A percentile compares a stretch with the other conserved stretches of the same genome.
These are phyloP conservation scores for Rhaphigaster nebulosa DNA, from an alignment of 2,888 invertebrate genomes.

Conservation along the genomic window DNA sequence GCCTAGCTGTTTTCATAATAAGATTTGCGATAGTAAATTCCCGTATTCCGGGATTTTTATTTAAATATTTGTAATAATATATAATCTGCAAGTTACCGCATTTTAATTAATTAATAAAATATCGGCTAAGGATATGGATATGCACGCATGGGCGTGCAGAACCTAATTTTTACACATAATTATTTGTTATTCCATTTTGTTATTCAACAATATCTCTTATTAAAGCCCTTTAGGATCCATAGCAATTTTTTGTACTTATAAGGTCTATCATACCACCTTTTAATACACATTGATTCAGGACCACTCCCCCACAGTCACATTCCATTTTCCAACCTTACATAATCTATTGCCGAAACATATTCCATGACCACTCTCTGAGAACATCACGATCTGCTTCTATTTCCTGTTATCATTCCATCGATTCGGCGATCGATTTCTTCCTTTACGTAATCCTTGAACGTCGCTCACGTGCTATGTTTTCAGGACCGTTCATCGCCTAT, in stretches of 20 bases:
- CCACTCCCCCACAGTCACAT: background rate
- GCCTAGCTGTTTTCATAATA: background rate
- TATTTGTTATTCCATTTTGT: too few species aligned
- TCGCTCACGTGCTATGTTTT: background rate
- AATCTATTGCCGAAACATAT: background rate
- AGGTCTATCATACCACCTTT: background rate
- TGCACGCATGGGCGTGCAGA: too few species aligned
- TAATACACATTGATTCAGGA: background rate
- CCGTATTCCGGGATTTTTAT: background rate
- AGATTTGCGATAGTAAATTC: background rate
- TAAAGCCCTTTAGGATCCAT: background rate
- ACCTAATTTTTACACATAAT: too few species aligned
- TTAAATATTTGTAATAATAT: too few species aligned
- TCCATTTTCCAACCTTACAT: background rate
- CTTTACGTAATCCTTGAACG: conserved; percentile 13
- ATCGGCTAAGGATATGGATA: too few species aligned
- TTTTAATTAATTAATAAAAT: too few species aligned
- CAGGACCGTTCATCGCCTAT: background rate
- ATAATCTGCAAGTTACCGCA: too few species aligned
- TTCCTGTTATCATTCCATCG: conserved; percentile 34
- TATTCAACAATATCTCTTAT: too few species aligned
- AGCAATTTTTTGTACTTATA: background rate
- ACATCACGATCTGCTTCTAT: conserved; percentile 22
- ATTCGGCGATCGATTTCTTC: conserved; percentile 12
- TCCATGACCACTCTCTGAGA: background rate